phyloP scores from a whole-genome alignment of 2,113 vertebrate species.

The Leucosticte australis region DNA sequence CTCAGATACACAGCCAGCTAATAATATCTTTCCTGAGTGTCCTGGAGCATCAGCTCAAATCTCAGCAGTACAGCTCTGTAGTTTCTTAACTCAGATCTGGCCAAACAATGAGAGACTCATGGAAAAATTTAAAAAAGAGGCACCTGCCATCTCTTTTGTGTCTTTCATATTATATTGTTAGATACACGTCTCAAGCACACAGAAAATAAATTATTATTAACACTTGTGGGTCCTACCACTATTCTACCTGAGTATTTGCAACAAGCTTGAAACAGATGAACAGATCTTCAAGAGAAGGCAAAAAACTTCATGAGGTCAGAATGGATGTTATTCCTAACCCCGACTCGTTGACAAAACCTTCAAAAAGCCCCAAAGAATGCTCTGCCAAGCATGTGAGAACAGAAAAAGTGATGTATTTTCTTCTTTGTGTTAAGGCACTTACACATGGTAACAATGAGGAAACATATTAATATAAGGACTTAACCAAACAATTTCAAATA shows the following conservation, averaged over 20 bases:
- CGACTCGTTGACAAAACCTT: not conserved
- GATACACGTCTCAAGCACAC: not conserved
- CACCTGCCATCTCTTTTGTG: not conserved
- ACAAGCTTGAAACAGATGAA: not conserved
- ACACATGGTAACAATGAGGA: accelerated
- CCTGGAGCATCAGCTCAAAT: not conserved
- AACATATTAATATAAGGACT: not conserved
- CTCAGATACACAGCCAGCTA: not conserved
- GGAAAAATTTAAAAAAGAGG: not conserved
- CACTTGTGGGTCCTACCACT: not conserved
- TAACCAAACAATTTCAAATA: not conserved
- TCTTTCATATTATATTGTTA: not conserved
- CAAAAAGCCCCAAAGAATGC: not conserved
- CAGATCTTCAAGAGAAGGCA: not conserved
- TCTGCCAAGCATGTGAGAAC: not conserved
- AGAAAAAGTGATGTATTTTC: not conserved
- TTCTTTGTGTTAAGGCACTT: not conserved
- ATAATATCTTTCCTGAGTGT: not conserved
- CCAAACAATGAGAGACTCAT: not conserved
- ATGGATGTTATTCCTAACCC: not conserved
- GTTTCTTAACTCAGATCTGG: not conserved
- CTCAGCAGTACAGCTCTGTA: not conserved
- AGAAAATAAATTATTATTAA: not conserved
- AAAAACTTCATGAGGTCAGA: not conserved
- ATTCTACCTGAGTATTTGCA: not conserved